Percentiles rank a stretch among this genome's conserved stretches.
These are phyloP conservation scores for Ptychoptera albimana DNA, from an alignment of 2,888 invertebrate species.

Conservation along the genomic window DNA sequence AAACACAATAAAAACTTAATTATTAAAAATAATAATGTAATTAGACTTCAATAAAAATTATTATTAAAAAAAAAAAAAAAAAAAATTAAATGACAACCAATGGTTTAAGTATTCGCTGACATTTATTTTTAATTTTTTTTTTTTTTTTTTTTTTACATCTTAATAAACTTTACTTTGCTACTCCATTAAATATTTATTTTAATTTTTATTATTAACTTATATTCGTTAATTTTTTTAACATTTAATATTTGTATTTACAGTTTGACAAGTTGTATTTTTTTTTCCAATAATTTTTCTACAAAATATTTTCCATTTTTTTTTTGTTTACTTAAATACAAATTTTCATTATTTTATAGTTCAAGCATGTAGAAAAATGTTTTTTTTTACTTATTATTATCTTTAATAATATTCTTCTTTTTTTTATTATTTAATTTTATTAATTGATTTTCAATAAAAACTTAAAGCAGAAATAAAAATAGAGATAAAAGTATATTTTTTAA, in stretches of 20 bases:
- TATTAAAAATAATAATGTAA: too few species aligned
- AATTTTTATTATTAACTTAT: constrained; percentile 5
- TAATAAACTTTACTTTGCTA: neutral
- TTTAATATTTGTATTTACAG: constrained; percentile 7
- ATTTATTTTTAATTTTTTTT: too few species aligned
- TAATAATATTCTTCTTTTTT: neutral
- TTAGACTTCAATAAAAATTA: too few species aligned
- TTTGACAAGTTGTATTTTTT: constrained; percentile 1
- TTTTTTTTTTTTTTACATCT: neutral
- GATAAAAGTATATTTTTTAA: too few species aligned
- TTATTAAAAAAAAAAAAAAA: too few species aligned
- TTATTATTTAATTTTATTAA: neutral
- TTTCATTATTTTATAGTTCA: neutral
- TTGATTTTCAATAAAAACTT: too few species aligned
- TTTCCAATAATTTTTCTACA: constrained; percentile 2
- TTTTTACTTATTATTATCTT: neutral
- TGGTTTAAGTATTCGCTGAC: too few species aligned
- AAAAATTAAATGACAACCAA: too few species aligned
- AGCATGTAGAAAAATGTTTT: neutral
- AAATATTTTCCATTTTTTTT: constrained; percentile 1
- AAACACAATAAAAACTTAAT: too few species aligned
- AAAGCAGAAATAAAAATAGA: too few species aligned
- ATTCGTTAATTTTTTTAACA: constrained; percentile 7
- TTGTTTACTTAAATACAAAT: neutral
- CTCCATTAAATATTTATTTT: neutral